phyloP scores from a whole-genome alignment of 2,797 vertebrate species.

The Cossypha polioptera region DNA sequence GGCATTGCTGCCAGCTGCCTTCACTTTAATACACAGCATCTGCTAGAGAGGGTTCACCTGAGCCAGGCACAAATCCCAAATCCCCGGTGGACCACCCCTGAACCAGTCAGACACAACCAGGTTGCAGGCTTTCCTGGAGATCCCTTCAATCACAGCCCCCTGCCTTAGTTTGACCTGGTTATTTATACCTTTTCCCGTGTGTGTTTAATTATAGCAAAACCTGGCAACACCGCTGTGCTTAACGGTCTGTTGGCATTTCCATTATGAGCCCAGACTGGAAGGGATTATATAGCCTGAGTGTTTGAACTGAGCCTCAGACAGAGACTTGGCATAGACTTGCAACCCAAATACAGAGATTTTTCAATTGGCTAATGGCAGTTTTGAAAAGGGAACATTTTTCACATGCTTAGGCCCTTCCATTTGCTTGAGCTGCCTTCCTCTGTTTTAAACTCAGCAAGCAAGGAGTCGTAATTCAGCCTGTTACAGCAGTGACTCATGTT shows the following conservation, averaged over 20 bases:
- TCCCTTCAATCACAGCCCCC: not conserved
- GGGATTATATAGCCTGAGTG: slow-evolving; percentile 56
- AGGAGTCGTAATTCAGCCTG: slow-evolving; percentile 25
- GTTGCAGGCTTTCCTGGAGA: not conserved
- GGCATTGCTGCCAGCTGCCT: not conserved
- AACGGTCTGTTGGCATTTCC: slow-evolving; percentile 58
- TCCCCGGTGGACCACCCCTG: not conserved
- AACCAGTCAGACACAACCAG: not conserved
- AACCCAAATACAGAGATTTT: slow-evolving; percentile 55
- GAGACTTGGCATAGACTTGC: slow-evolving; percentile 44
- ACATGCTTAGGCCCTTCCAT: slow-evolving; percentile 52
- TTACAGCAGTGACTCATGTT: slow-evolving; percentile 13
- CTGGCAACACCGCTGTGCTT: slow-evolving; percentile 52
- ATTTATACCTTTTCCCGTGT: slow-evolving; percentile 59
- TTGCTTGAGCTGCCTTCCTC: slow-evolving; percentile 36
- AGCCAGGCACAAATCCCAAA: not conserved
- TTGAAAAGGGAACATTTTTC: slow-evolving; percentile 61
- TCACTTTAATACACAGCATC: not conserved
- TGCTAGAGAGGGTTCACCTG: not conserved
- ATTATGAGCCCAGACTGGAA: slow-evolving; percentile 57
- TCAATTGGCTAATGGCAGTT: slow-evolving; percentile 56
- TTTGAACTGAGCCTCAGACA: slow-evolving; percentile 57
- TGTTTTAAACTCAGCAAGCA: slow-evolving; percentile 33
- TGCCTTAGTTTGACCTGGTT: slow-evolving; percentile 45
- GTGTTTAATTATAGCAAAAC: slow-evolving; percentile 56